Base-by-base conservation (phyloP, 2,113 vertebrate species). In the Pluvianellus socialis region DNA sequence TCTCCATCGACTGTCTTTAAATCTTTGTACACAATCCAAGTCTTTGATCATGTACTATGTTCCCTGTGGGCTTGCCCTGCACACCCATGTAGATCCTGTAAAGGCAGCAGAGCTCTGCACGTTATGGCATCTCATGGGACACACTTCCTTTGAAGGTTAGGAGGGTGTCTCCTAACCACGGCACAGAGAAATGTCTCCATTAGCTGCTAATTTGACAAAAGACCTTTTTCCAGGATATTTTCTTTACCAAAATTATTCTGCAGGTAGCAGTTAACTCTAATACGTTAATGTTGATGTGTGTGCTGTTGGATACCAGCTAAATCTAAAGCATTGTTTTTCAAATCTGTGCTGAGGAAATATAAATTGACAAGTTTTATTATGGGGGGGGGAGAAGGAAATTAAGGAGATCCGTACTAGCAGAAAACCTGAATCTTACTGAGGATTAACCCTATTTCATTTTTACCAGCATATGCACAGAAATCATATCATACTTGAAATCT, bases 11-110 rank as follows among this genome's bases (percentile, higher is more conserved):
- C 77, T 89, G 65, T 38, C 70, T 96, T 75, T 91, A 94, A 85
- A 65, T 95, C 91, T 97, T 85, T 91, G 92, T 94, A 66, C 38
- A 16, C n/a, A 74, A 10, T 95, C 86, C 93, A 96, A 90, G 92
- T 82, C 95, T 96, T 95, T 94, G 89, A 95, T 91, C 89, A 24
- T 52, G 53, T 73, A 19, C 87, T 45, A 38, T 27, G 49, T 68
- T 95, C 86, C 71, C 81, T 62, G 22, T 91, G 77, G 94, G 88
- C 67, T 92, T 91, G 74, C 79, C 89, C 62, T 88, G 80, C 80
- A 91, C 89, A 73, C 91, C 66, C 86, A 35, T 79, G 76, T 84
- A 89, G 92, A 71, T 93, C 83, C 4, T 10, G 86, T 91, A 89
- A 84, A 92, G 79, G 38, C 73, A 82, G 32, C 28, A 56, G 66